Base-by-base conservation (phyloP, 1,140 invertebrate genomes). In the Neoseiulus cucumeris region DNA sequence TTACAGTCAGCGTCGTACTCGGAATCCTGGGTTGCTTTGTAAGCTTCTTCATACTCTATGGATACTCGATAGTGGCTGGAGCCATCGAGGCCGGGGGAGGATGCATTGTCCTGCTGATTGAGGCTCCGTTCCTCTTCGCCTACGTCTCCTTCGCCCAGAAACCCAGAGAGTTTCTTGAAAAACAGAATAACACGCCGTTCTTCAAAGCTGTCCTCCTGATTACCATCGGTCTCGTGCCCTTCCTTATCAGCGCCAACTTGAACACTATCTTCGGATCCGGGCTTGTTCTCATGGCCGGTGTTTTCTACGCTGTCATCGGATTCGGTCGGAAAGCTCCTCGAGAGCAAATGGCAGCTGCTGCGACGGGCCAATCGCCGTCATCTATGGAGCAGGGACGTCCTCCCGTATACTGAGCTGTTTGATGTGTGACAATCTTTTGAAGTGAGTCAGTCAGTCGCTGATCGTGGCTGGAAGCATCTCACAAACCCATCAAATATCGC, bases 261-360 rank as follows among this genome's bases (percentile, higher is more conserved):
- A 33, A 25, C 2, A 29, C 22, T 25, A 25, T 59, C 14, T 25
- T 59, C 14, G 22, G 51, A 6, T 59, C 51, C 14, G 51, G 51
- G 14, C 22, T 59, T 12, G 22, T 59, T 5, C 22, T 59, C 25
- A 25, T 59, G 51, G 51, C 51, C 9, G 51, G 51, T 29, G 51
- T 59, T 6, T 17, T 59, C 22, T 33, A 59, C 9, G 51, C 51
- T 33, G 51, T 59, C 33, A 59, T 59, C 51, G 51, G 51, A n/a
- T 59, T 59, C 51, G 51, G 51, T 2, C 51, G 51, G 14, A 59
- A 59, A 25, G 51, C 51, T 33, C 22, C 51, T 29, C 51, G 51
- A 17, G 51, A 59, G 22, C 14, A 59, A 25, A 59, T 59, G 51
- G 12, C 14, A 20, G 51, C 51, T 29, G 51, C 51, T 2, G 51